Conservation (phyloP, 2,797 vertebrate species). For the Luscinia luscinia region DNA sequence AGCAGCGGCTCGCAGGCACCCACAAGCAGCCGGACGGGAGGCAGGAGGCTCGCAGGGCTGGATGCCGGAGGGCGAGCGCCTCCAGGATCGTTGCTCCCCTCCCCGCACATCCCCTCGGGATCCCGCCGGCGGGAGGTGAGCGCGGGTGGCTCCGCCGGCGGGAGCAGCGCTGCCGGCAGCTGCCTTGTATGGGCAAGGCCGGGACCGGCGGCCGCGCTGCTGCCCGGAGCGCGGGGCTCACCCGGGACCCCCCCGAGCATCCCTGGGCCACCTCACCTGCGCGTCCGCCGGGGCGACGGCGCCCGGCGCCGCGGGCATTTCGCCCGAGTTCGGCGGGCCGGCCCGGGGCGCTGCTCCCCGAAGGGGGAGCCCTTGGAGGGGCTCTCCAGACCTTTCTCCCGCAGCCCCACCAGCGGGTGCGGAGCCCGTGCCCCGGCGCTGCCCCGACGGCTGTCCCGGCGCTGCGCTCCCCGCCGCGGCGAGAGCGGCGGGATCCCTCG, state of each 20-base stretch:
- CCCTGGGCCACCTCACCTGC: not conserved
- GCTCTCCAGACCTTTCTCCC: not conserved
- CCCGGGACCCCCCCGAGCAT: not conserved
- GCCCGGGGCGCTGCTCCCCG: not conserved
- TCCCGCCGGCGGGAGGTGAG: not conserved
- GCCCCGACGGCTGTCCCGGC: slow-evolving; percentile 3
- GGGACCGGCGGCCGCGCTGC: not conserved
- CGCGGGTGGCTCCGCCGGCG: not conserved
- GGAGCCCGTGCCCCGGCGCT: not conserved
- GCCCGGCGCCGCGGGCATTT: not conserved
- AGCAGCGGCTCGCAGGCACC: not conserved
- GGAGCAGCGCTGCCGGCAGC: not conserved
- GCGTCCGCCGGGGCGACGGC: not conserved
- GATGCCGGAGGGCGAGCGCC: no score
- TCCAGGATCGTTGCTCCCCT: not conserved
- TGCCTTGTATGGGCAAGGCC: slow-evolving; percentile 42
- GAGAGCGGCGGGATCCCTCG: not conserved
- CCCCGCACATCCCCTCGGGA: not conserved
- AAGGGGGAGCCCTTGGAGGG: not conserved
- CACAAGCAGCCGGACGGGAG: not conserved
- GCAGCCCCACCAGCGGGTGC: not conserved
- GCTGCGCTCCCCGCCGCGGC: not conserved
- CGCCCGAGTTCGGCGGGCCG: not conserved
- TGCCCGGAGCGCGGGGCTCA: not conserved
- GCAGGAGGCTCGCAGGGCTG: not conserved